Evolutionary conservation across 2,888 invertebrate species (phyloP), one percentile per base, ranked within the genome.

Genomic region (Limnephilus marmoratus): DNA sequence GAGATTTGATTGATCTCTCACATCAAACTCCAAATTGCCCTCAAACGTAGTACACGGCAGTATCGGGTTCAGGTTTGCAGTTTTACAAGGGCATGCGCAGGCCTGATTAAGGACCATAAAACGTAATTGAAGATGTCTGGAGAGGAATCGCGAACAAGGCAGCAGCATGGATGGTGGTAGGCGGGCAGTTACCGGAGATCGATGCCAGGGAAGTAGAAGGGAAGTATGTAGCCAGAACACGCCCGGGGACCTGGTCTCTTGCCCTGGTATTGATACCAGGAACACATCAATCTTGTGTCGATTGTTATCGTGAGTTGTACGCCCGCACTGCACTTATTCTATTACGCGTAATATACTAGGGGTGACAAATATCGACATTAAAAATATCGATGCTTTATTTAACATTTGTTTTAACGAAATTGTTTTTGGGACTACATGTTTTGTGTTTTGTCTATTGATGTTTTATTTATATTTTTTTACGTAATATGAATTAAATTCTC

Each of bases 81-180:
- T 82, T 31, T 82, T 34, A 68, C 49, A 49, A 37, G 37, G 12
- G 87, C 87, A 68, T n/a, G 87, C 34, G 31, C 87, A 68, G 87
- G 34, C 31, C 87, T 87, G 87, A 87, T 87, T 87, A 87, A 68
- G 53, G 53, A 15, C 68, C 87, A 87, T 87, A 87, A 87, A 87
- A 87, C 68, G 87, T 87, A 87, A 87, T 87, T 87, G 87, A 87
- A 87, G 87, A 87, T 87, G 87, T 87, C 87, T 86, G 86, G 86
- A 45, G 83, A 37, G 41, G 49, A 68, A 68, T 68, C n/a, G 68
- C 68, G 11, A 68, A 24, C 24, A 68, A 24, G 34, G 34, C 34
- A 68, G 68, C 68, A 68, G 31, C 82, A 34, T 31, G 13, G 82
- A 7, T 5, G 82, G 15, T 18, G 13, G 34, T 31, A 82, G 82